These are phyloP conservation scores for Cyrtodaria siliqua DNA, from an alignment of 2,888 invertebrate genomes.

Conservation along the genomic window DNA sequence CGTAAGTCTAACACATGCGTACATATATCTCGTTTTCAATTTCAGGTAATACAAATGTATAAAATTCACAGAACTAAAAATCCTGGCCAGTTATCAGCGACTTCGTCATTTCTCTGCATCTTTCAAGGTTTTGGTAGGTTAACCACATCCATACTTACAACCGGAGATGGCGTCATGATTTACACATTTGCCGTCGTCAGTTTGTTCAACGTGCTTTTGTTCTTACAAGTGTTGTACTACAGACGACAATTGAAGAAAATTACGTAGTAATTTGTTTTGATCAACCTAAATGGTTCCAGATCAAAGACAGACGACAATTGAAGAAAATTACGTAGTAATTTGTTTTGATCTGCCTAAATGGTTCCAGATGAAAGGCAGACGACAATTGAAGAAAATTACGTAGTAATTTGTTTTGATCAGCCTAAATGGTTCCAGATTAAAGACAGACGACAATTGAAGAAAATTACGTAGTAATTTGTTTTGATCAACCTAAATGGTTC, in stretches of 20 bases:
- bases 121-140: constrained; percentile 70
- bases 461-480: constrained; percentile 23
- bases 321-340: constrained; percentile 44
- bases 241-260: constrained; percentile 56
- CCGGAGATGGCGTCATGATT: constrained; percentile 67
- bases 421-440: no score
- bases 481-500: no score
- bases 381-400: constrained; percentile 52
- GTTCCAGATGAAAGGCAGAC: no score
- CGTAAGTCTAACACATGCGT: no score
- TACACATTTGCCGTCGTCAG: constrained; percentile 60
- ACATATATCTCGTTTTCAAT: no score
- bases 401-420: constrained; percentile 5
- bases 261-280: constrained; percentile 6
- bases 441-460: constrained; percentile 57
- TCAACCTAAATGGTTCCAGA: no score
- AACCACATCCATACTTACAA: constrained; percentile 66
- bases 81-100: constrained; percentile 67
- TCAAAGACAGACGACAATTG: constrained; percentile 50
- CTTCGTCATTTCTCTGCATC: constrained; percentile 66
- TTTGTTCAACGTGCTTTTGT: constrained; percentile 61
- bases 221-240: constrained; percentile 67
- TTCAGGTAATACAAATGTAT: constrained; percentile 68
- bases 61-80: constrained; percentile 65
- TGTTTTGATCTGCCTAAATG: no score